These are phyloP conservation scores for Ophion obscuratus DNA, from an alignment of 2,888 invertebrate species.

Conservation along the genomic window DNA sequence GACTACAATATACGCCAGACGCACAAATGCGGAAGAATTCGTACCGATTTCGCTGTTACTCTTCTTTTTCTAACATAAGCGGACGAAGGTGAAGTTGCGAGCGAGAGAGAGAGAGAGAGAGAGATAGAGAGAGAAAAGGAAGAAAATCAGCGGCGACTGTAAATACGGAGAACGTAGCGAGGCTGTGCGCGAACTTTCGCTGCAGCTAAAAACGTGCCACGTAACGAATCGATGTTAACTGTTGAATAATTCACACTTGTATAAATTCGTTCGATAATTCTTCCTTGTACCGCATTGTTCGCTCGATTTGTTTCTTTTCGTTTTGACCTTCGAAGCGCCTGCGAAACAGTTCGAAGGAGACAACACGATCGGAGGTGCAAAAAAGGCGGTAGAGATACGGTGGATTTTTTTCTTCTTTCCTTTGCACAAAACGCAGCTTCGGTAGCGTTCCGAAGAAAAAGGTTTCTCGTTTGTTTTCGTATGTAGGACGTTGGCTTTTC, in stretches of 20 bases:
- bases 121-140: not conserved
- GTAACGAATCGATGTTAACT: constrained; percentile 78
- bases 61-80: constrained; percentile 20
- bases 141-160: not conserved
- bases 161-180: not conserved
- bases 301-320: constrained; percentile 1
- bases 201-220: constrained; percentile 73
- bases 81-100: not conserved
- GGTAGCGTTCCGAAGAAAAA: not conserved
- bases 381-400: not conserved
- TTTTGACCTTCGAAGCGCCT: not conserved
- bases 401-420: no score
- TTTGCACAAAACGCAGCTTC: no score
- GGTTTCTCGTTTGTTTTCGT: not conserved
- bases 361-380: not conserved
- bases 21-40: constrained; percentile 37
- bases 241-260: constrained; percentile 70
- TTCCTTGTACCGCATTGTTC: constrained; percentile 38
- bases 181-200: not conserved
- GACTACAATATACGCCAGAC: constrained; percentile 13
- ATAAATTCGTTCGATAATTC: constrained; percentile 35
- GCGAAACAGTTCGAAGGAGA: not conserved
- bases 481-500: not conserved
- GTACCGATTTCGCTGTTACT: constrained; percentile 15
- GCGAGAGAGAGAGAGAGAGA: not conserved